phyloP scores from a whole-genome alignment of 30 jellyfish, hydroid and myxozoan genomes.

The Aurelia sp. region DNA sequence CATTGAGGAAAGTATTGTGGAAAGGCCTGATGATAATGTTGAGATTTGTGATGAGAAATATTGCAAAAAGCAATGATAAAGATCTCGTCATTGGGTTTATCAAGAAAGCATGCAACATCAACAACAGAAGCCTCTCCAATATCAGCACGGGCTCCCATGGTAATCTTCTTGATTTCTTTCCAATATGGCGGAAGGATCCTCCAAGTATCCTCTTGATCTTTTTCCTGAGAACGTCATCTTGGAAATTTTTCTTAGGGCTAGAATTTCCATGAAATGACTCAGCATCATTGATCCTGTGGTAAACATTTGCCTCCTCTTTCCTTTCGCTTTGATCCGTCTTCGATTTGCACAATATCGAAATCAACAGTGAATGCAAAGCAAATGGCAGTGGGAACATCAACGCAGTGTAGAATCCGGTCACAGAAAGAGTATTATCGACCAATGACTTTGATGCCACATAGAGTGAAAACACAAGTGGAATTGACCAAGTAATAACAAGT shows the following conservation, averaged over 20 bases:
- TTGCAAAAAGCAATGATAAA: background rate
- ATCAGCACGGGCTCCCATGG: slow-evolving; percentile 22
- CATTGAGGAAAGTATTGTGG: background rate
- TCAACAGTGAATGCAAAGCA: background rate
- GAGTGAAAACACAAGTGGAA: slow-evolving; percentile 5
- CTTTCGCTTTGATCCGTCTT: too few species aligned
- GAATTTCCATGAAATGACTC: background rate
- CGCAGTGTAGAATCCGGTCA: background rate
- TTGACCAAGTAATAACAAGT: slow-evolving; percentile 1
- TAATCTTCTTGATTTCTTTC: background rate
- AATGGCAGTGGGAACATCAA: background rate
- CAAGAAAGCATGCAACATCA: background rate
- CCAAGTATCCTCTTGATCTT: background rate
- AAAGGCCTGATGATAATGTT: background rate
- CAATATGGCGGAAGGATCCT: background rate
- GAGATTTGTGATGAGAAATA: background rate
- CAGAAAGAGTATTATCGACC: background rate
- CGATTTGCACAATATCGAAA: background rate
- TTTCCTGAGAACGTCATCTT: background rate
- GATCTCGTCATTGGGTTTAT: slow-evolving; percentile 1
- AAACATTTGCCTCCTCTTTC: too few species aligned
- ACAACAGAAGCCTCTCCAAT: background rate
- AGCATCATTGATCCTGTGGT: background rate
- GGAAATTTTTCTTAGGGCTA: too few species aligned
- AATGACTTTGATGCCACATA: background rate